Percentiles rank a stretch among this genome's conserved stretches.
Conservation (phyloP, 2,113 vertebrate species). For the Symphodus melops region DNA sequence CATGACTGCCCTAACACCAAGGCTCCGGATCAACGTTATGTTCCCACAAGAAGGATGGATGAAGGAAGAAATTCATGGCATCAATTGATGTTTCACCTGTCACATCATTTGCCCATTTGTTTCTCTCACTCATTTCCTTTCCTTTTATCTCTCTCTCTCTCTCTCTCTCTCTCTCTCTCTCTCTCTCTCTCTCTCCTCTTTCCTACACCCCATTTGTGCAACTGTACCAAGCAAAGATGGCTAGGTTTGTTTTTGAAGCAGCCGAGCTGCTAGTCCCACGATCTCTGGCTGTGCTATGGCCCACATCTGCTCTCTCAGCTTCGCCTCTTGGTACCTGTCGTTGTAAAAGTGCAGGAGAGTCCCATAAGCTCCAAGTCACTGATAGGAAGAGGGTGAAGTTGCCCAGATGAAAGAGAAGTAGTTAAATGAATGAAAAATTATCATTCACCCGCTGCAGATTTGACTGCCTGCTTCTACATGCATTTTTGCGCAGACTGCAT, state of each 20-base stretch:
- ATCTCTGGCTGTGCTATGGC: constrained; percentile 64
- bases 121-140: background rate
- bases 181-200: constrained; percentile 8
- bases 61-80: constrained; percentile 35
- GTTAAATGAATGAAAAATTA: background rate
- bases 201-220: constrained; percentile 11
- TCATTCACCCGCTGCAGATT: no score
- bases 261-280: constrained; percentile 63
- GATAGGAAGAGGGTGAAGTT: constrained; percentile 70
- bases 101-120: background rate
- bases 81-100: constrained; percentile 20
- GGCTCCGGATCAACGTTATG: constrained; percentile 27
- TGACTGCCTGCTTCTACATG: no score
- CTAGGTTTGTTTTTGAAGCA: constrained; percentile 66
- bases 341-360: constrained; percentile 61
- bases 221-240: constrained; percentile 37
- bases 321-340: constrained; percentile 68
- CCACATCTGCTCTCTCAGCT: constrained; percentile 70
- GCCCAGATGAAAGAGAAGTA: constrained; percentile 57
- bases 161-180: constrained; percentile 11
- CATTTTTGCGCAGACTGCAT: no score
- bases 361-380: constrained; percentile 49
- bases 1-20: constrained; percentile 23
- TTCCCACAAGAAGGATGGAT: constrained; percentile 34
- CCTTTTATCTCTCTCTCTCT: constrained; percentile 1